Conservation (phyloP, 2,113 vertebrate species). For the Vulpes ferrilata region DNA sequence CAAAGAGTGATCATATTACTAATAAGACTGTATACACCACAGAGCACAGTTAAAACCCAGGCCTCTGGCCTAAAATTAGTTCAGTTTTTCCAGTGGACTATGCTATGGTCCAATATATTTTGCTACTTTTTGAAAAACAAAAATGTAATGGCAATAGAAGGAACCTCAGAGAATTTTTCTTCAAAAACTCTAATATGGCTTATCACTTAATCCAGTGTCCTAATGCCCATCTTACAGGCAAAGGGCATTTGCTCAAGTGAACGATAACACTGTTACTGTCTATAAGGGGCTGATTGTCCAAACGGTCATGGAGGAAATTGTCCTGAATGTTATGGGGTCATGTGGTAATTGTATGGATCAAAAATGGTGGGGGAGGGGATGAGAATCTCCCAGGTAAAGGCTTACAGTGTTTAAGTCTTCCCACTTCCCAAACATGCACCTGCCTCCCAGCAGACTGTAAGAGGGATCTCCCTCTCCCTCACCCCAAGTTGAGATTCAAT, state of each 20-base stretch:
- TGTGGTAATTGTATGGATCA: not conserved
- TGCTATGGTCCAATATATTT: not conserved
- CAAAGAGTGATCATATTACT: not conserved
- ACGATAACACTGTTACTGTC: not conserved
- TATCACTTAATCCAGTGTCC: not conserved
- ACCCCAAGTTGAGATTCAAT: not conserved
- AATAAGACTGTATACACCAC: not conserved
- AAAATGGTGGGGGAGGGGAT: not conserved
- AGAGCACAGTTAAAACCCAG: not conserved
- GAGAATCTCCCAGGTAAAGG: not conserved
- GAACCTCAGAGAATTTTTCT: not conserved
- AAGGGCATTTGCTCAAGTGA: constrained; percentile 11
- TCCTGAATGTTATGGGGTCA: not conserved
- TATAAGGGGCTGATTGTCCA: not conserved
- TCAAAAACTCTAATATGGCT: not conserved
- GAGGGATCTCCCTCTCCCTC: not conserved
- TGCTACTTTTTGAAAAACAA: constrained; percentile 42
- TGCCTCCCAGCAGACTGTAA: not conserved
- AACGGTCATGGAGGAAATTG: not conserved
- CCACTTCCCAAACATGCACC: not conserved
- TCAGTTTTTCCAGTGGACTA: not conserved
- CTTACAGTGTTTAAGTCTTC: not conserved
- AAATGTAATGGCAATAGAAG: not conserved
- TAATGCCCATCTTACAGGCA: not conserved
- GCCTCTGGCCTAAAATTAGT: not conserved